A percentile compares a stretch with the other conserved stretches of the same genome.
Conservation (phyloP, 1,140 invertebrate genomes). For the Trichonephila clavata region DNA sequence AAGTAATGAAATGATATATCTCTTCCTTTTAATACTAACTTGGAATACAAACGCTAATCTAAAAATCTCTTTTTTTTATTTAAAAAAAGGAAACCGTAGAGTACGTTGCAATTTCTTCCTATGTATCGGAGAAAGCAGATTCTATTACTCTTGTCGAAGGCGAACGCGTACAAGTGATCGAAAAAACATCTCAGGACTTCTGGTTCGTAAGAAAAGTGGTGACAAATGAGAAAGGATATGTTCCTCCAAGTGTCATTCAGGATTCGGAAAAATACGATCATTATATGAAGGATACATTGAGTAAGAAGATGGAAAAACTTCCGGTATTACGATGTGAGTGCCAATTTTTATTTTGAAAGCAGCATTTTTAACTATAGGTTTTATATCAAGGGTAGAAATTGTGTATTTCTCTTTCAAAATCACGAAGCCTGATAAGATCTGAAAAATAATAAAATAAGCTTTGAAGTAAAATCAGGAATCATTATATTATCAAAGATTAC, state of each 20-base stretch:
- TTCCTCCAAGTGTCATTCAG: slow-evolving; percentile 93
- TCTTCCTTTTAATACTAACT: no score
- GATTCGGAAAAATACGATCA: slow-evolving; percentile 89
- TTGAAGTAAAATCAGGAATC: no score
- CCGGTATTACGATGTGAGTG: slow-evolving; percentile 94
- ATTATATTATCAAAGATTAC: no score
- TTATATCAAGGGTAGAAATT: no score
- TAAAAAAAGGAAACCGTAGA: slow-evolving; percentile 62
- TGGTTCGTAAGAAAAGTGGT: slow-evolving; percentile 95
- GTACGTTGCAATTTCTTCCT: slow-evolving; percentile 88
- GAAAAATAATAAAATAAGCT: no score
- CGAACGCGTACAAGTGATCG: slow-evolving; percentile 91
- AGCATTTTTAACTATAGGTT: not conserved
- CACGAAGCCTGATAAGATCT: no score
- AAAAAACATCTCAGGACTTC: slow-evolving; percentile 88
- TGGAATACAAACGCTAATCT: no score
- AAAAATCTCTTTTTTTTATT: slow-evolving; percentile 15
- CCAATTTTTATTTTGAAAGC: not conserved
- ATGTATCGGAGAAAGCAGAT: slow-evolving; percentile 89
- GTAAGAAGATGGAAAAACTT: slow-evolving; percentile 94
- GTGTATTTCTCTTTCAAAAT: no score
- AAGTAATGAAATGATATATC: no score
- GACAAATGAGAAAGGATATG: slow-evolving; percentile 94
- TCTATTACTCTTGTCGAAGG: slow-evolving; percentile 94
- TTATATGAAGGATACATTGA: slow-evolving; percentile 92